Evolutionary conservation across 2,797 vertebrate species (phyloP).

Genomic region (Synanceia verrucosa): DNA sequence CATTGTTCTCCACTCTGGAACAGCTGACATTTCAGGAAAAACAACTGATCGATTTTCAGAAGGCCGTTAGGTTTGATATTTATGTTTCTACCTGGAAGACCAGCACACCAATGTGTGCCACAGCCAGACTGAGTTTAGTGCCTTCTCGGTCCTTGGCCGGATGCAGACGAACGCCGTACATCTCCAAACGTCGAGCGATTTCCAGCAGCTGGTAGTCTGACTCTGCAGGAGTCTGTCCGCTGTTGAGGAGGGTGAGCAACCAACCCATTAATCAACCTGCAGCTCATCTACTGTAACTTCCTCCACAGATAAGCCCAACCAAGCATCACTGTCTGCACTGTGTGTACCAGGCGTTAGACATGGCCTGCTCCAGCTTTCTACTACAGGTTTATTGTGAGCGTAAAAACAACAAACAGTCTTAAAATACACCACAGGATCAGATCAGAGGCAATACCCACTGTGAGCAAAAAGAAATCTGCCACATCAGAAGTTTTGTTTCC

Average conservation of each 20-base stretch:
- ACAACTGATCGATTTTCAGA: neutral
- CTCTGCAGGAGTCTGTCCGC: conserved; percentile 95
- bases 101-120: conserved; percentile 93
- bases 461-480: conserved; percentile 29
- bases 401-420: conserved; percentile 16
- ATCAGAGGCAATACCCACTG: conserved; percentile 1
- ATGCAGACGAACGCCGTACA: conserved; percentile 94
- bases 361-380: neutral
- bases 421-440: conserved; percentile 28
- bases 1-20: neutral
- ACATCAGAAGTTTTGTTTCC: conserved; percentile 57
- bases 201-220: conserved; percentile 97
- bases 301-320: neutral
- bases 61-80: neutral
- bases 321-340: neutral
- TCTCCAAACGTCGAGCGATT: conserved; percentile 92
- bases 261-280: neutral
- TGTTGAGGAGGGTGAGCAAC: conserved; percentile 48
- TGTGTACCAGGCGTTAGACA: neutral
- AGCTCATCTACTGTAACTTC: neutral
- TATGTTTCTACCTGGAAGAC: conserved; percentile 91
- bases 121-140: conserved; percentile 92
- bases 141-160: conserved; percentile 96
- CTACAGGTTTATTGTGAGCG: neutral
- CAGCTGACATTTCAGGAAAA: neutral